Conservation (phyloP, 2,888 invertebrate genomes). For the Stegophylla sp. region DNA sequence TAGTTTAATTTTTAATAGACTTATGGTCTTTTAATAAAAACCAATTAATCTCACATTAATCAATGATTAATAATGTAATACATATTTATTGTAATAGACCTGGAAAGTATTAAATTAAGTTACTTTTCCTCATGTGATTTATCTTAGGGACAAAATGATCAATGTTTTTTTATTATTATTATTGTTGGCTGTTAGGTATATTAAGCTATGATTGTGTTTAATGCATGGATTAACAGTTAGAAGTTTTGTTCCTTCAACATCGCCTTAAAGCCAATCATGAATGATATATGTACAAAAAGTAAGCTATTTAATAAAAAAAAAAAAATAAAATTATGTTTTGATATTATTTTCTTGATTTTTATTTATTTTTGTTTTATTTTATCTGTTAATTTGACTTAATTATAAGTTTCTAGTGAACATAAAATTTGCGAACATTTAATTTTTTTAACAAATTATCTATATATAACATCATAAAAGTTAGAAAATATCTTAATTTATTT, state of each 20-base stretch:
- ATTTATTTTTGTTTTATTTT: not conserved
- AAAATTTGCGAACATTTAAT: constrained; percentile 8
- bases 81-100: constrained; percentile 41
- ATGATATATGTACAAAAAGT: constrained; percentile 54
- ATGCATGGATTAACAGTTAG: constrained; percentile 38
- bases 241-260: constrained; percentile 47
- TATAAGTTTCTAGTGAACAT: not conserved
- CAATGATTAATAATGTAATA: no score
- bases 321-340: constrained; percentile 21
- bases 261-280: constrained; percentile 46
- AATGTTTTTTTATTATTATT: constrained; percentile 56
- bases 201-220: constrained; percentile 42
- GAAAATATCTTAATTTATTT: constrained; percentile 17
- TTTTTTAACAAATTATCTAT: constrained; percentile 6
- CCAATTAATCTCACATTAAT: constrained; percentile 30
- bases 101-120: constrained; percentile 55
- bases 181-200: constrained; percentile 51
- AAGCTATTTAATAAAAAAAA: constrained; percentile 52
- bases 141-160: constrained; percentile 57
- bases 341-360: not conserved
- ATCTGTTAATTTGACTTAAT: constrained; percentile 14
- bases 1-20: constrained; percentile 45
- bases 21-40: constrained; percentile 6
- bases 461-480: not conserved
- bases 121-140: constrained; percentile 55